phyloP scores from a whole-genome alignment of 1,140 invertebrate genomes.

The Pseudomyrmex gracilis region DNA sequence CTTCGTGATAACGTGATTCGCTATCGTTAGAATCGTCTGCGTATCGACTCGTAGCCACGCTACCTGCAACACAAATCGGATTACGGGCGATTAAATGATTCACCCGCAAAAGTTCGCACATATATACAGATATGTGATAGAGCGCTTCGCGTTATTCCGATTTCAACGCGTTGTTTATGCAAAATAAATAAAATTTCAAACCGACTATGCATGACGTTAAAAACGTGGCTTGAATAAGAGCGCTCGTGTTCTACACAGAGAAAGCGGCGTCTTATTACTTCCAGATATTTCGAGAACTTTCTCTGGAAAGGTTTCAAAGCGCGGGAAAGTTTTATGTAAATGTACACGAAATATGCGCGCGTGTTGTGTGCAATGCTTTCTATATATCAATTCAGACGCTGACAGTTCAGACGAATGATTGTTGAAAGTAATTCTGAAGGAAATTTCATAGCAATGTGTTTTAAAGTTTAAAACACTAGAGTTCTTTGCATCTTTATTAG shows the following conservation, averaged over 20 bases:
- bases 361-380: constrained; percentile 6
- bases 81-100: constrained; percentile 10
- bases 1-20: constrained; percentile 86
- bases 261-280: not conserved
- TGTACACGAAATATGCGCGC: not conserved
- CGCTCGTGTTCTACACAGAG: constrained; percentile 1
- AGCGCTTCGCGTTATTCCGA: not conserved
- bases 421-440: not conserved
- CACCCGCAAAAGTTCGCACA: not conserved
- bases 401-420: constrained; percentile 25
- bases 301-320: not conserved
- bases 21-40: constrained; percentile 88
- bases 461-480: constrained; percentile 13
- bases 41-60: constrained; percentile 88
- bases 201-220: not conserved
- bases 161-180: constrained; percentile 1
- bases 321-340: constrained; percentile 32
- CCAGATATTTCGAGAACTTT: constrained; percentile 13
- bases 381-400: constrained; percentile 52
- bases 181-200: constrained; percentile 22
- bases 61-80: constrained; percentile 83
- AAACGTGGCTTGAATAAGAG: not conserved
- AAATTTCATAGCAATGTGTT: constrained; percentile 15
- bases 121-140: not conserved
- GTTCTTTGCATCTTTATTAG: not conserved